Conservation (phyloP, 2,888 invertebrate genomes). For the Petrolisthes cinctipes region DNA sequence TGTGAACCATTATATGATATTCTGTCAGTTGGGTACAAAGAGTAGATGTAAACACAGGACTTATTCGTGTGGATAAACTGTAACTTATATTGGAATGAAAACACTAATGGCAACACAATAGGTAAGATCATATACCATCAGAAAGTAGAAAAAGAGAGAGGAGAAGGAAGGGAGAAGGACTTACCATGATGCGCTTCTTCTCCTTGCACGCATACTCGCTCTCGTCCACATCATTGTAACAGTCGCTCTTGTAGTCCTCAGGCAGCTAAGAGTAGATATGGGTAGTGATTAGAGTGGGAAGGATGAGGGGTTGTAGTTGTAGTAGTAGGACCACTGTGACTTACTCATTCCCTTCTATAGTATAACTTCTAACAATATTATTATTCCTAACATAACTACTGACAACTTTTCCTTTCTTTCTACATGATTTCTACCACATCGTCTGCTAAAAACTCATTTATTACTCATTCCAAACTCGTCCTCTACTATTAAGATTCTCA, state of each 20-base stretch:
- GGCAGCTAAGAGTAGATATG: conserved; percentile 74
- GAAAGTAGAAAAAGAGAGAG: not conserved
- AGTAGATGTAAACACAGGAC: not conserved
- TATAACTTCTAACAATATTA: not conserved
- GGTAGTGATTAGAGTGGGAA: not conserved
- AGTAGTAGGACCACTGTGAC: conserved; percentile 9
- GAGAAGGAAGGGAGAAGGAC: not conserved
- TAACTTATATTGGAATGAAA: not conserved
- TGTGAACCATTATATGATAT: no score
- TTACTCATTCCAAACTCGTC: not conserved
- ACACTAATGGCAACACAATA: not conserved
- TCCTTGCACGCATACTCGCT: conserved; percentile 84
- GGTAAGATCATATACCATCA: not conserved
- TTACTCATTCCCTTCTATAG: not conserved
- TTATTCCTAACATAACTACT: not conserved
- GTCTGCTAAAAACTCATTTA: no score
- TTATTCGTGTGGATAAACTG: not conserved
- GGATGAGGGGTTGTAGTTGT: not conserved
- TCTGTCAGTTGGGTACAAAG: not conserved
- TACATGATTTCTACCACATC: no score
- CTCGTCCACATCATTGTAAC: conserved; percentile 84
- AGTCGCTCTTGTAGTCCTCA: conserved; percentile 81
- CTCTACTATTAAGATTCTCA: not conserved
- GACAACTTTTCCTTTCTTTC: no score
- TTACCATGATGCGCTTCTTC: conserved; percentile 70